phyloP scores from a whole-genome alignment of 1,140 invertebrate species.

The Halyomorpha halys region DNA sequence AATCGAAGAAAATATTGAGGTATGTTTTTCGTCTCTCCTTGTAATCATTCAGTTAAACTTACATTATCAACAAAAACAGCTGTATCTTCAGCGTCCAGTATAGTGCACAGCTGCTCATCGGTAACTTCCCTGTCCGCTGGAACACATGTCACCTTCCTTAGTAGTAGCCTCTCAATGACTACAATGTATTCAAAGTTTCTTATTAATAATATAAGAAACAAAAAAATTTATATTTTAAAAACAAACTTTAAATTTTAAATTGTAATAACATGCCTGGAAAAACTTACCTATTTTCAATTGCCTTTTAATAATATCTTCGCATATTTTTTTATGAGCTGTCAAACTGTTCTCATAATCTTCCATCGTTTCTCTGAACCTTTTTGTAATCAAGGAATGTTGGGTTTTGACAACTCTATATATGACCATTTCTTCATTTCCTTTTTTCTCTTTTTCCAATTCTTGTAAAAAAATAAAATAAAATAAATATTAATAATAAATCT shows the following conservation, averaged over 20 bases:
- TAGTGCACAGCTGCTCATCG: slow-evolving; percentile 16
- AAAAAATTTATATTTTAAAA: not conserved
- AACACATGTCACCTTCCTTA: slow-evolving; percentile 24
- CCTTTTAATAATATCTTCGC: slow-evolving; percentile 19
- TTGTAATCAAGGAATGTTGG: slow-evolving; percentile 15
- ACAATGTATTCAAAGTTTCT: slow-evolving; percentile 16
- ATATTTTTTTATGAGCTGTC: slow-evolving; percentile 18
- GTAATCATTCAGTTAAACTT: slow-evolving; percentile 1
- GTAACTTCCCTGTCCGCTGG: slow-evolving; percentile 24
- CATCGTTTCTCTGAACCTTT: slow-evolving; percentile 14
- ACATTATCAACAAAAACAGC: slow-evolving; percentile 24
- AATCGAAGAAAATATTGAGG: no score
- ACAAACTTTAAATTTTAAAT: not conserved
- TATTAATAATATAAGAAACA: slow-evolving; percentile 1
- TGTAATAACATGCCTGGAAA: not conserved
- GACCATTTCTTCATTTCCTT: slow-evolving; percentile 28
- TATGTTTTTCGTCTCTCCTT: no score
- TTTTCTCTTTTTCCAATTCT: slow-evolving; percentile 13
- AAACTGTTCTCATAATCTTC: slow-evolving; percentile 17
- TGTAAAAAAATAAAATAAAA: not conserved
- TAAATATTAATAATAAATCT: not conserved
- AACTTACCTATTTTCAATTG: slow-evolving; percentile 24
- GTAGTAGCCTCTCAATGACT: slow-evolving; percentile 21
- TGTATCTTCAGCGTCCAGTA: slow-evolving; percentile 21
- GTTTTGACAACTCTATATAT: slow-evolving; percentile 24